Evolutionary conservation across 2,113 vertebrate species (phyloP).

Genomic region (Redunca redunca): DNA sequence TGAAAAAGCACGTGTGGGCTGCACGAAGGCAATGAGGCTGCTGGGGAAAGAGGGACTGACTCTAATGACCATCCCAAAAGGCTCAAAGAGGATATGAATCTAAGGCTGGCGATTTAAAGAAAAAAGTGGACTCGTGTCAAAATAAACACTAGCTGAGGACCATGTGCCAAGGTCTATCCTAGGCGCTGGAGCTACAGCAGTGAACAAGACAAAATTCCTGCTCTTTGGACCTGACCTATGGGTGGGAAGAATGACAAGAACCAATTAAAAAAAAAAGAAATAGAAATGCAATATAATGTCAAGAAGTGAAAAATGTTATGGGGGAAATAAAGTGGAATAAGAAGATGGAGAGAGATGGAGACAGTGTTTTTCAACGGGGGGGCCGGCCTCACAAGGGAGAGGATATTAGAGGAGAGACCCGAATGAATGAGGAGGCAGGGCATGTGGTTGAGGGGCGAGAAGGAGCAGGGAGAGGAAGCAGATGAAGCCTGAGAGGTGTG

Average conservation of each 20-base stretch:
- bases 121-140: background rate
- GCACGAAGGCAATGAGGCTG: background rate
- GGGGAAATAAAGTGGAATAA: background rate
- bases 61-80: background rate
- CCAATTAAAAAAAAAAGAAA: background rate
- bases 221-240: background rate
- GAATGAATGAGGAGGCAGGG: too few species aligned
- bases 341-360: background rate
- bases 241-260: background rate
- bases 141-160: background rate
- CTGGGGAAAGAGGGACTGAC: background rate
- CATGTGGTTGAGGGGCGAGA: rapidly evolving
- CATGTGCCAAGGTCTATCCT: background rate
- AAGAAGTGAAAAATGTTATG: background rate
- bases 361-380: background rate
- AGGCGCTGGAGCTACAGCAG: background rate
- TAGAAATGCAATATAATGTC: rapidly evolving
- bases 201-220: background rate
- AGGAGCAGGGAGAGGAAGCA: rapidly evolving
- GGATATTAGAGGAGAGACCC: background rate
- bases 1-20: background rate
- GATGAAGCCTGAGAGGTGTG: rapidly evolving
- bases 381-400: background rate
- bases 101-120: background rate
- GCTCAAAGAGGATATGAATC: background rate